Evolutionary conservation across 2,888 invertebrate species (phyloP).

Genomic region (Congeria kusceri): DNA sequence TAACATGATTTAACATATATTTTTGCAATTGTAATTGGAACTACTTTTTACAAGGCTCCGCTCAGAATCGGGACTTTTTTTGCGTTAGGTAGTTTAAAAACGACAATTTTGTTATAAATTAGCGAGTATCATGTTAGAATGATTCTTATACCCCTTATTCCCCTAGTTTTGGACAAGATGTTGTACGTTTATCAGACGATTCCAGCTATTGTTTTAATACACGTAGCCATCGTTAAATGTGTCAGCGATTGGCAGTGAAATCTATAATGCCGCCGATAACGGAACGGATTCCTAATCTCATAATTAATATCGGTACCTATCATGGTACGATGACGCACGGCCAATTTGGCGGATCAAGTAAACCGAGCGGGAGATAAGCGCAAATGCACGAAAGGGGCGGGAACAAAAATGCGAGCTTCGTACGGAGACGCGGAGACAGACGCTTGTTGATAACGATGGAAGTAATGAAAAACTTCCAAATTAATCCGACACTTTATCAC

Average conservation of each 20-base stretch:
- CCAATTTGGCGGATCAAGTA: conserved; percentile 70
- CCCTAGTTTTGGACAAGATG: too few relatives aligned
- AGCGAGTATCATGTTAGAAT: too few relatives aligned
- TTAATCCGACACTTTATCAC: conserved; percentile 68
- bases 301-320: conserved; percentile 58
- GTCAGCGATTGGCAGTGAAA: conserved; percentile 65
- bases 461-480: conserved; percentile 66
- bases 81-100: too few relatives aligned
- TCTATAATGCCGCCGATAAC: conserved; percentile 63
- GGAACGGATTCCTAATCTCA: conserved; percentile 60
- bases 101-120: too few relatives aligned
- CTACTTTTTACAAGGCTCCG: too few relatives aligned
- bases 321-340: conserved; percentile 55
- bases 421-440: conserved; percentile 44
- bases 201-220: neutral
- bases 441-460: conserved; percentile 21
- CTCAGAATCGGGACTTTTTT: too few relatives aligned
- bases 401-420: conserved; percentile 10
- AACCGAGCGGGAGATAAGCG: conserved; percentile 53
- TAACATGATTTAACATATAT: too few relatives aligned
- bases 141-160: too few relatives aligned
- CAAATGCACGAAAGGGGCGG: conserved; percentile 24
- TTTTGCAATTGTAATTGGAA: too few relatives aligned
- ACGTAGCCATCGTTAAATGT: conserved; percentile 51
- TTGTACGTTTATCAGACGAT: too few relatives aligned